phyloP scores from a whole-genome alignment of 2,888 invertebrate species.

The Melieria picta region DNA sequence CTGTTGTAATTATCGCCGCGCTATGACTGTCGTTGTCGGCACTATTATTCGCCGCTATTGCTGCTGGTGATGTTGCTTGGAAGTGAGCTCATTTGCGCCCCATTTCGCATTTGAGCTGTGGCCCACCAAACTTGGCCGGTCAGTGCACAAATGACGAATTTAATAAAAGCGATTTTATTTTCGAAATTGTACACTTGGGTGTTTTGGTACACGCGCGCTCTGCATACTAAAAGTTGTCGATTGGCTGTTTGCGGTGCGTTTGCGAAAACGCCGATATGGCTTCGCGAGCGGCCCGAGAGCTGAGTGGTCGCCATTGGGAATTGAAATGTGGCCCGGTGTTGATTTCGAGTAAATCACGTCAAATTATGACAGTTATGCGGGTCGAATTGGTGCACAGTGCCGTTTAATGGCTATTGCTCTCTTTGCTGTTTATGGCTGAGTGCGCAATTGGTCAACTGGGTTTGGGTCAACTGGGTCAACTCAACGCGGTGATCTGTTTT shows the following conservation, averaged over 20 bases:
- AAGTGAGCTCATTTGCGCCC: conserved; percentile 51
- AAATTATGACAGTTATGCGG: conserved; percentile 59
- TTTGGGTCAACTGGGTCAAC: too few species aligned
- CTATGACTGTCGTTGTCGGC: too few species aligned
- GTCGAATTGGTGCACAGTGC: conserved; percentile 60
- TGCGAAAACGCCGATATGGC: neutral
- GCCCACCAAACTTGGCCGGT: conserved; percentile 57
- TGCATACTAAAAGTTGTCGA: too few species aligned
- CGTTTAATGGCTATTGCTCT: conserved; percentile 41
- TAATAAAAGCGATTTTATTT: neutral
- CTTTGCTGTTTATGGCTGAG: neutral
- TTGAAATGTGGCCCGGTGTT: conserved; percentile 27
- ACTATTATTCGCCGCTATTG: neutral
- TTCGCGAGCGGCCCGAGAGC: too few species aligned
- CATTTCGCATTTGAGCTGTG: conserved; percentile 51
- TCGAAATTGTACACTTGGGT: neutral
- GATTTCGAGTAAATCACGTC: conserved; percentile 57
- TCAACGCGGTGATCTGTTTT: neutral
- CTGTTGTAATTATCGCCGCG: too few species aligned
- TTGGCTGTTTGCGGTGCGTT: neutral
- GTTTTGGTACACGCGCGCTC: neutral
- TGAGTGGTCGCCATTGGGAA: neutral
- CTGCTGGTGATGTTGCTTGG: conserved; percentile 11
- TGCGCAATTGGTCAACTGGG: conserved; percentile 11
- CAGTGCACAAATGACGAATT: conserved; percentile 48